Percentiles rank a stretch among this genome's conserved stretches.
These are phyloP conservation scores for Ciconia stormi DNA, from an alignment of 2,113 vertebrate genomes.

Conservation along the genomic window DNA sequence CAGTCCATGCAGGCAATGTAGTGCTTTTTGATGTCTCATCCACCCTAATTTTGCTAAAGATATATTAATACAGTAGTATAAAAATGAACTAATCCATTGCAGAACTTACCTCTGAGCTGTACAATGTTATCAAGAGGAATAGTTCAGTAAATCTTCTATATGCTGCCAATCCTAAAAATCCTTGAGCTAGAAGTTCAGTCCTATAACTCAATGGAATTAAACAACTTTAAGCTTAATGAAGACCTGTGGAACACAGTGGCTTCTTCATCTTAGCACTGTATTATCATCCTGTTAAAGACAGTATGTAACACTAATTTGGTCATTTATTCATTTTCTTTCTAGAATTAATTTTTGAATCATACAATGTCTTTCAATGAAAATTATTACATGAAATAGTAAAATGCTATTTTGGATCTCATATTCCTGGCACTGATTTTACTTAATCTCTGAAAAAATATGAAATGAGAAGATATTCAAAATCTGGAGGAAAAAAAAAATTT, in stretches of 20 bases:
- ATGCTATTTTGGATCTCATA: background rate
- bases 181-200: background rate
- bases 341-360: background rate
- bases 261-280: background rate
- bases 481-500: background rate
- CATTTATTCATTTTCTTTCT: background rate
- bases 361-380: background rate
- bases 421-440: background rate
- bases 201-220: background rate
- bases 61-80: background rate
- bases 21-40: background rate
- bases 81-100: background rate
- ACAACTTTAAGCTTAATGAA: background rate
- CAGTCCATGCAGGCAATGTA: background rate
- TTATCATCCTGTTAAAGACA: background rate
- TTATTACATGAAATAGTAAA: background rate
- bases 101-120: background rate
- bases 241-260: background rate
- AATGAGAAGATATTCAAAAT: background rate
- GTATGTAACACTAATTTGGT: rapidly evolving
- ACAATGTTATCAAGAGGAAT: background rate
- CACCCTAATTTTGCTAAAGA: background rate
- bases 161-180: background rate
- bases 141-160: background rate
- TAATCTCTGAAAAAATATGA: background rate